phyloP scores from a whole-genome alignment of 1,140 invertebrate genomes.

The Orchesella cincta region DNA sequence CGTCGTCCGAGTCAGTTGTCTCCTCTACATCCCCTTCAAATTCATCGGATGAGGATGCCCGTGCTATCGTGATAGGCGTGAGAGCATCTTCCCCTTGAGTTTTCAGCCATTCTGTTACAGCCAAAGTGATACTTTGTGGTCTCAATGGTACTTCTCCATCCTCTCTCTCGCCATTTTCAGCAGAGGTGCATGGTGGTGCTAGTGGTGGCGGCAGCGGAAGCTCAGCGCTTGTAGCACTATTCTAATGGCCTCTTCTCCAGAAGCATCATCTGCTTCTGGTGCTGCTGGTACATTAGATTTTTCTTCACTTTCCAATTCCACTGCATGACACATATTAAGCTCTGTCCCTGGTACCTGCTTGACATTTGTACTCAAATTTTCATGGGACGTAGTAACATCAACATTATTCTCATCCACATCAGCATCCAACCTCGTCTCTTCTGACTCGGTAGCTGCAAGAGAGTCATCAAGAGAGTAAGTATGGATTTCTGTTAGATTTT shows the following conservation, averaged over 20 bases:
- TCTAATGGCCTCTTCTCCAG: neutral
- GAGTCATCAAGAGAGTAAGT: no score
- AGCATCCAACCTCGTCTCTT: no score
- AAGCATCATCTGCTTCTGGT: neutral
- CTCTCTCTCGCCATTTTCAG: neutral
- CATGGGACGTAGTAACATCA: no score
- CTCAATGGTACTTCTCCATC: conserved; percentile 33
- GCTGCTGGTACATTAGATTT: neutral
- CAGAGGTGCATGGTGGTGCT: neutral
- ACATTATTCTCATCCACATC: neutral
- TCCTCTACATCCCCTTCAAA: conserved; percentile 30
- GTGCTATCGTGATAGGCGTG: conserved; percentile 39
- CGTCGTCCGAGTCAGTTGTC: conserved; percentile 35
- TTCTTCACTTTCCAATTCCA: neutral
- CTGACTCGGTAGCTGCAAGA: no score
- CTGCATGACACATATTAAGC: no score
- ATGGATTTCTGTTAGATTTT: no score
- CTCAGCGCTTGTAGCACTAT: neutral
- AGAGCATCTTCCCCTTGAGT: conserved; percentile 49
- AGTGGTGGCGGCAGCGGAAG: neutral
- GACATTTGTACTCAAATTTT: no score
- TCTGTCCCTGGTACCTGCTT: no score
- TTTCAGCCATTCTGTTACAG: conserved; percentile 51
- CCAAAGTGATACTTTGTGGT: conserved; percentile 49
- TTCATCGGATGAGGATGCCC: neutral